These are phyloP conservation scores for Diaprepes abbreviatus DNA, from an alignment of 2,888 invertebrate genomes.

Conservation along the genomic window DNA sequence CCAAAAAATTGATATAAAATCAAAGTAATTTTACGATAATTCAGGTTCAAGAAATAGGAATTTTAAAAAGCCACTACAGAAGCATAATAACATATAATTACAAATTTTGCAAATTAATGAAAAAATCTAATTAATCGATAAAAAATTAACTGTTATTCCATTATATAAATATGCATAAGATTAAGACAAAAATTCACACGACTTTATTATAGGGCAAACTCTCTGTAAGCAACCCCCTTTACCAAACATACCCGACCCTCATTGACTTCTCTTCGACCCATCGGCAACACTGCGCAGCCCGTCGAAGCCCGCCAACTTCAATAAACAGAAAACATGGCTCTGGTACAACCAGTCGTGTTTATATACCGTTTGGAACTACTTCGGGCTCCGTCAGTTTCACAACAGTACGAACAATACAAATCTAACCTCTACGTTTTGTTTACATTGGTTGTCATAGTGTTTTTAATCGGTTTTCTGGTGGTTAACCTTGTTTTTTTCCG, in stretches of 20 bases:
- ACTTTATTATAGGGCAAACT: background rate
- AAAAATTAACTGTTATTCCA: no score
- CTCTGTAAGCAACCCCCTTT: background rate
- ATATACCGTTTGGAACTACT: constrained; percentile 29
- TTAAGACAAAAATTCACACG: background rate
- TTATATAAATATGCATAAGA: no score
- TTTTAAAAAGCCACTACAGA: no score
- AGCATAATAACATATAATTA: no score
- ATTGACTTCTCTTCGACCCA: constrained; percentile 17
- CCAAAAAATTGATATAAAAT: no score
- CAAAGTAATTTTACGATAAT: no score
- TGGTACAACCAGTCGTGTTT: constrained; percentile 40
- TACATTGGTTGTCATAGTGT: constrained; percentile 38
- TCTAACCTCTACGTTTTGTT: constrained; percentile 44
- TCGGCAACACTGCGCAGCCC: constrained; percentile 26
- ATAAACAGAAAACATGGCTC: constrained; percentile 40
- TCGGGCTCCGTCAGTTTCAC: constrained; percentile 9
- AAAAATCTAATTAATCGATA: no score
- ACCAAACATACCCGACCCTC: background rate
- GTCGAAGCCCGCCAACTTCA: constrained; percentile 26
- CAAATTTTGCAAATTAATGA: no score
- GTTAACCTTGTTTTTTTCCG: constrained; percentile 17
- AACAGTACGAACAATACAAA: constrained; percentile 6
- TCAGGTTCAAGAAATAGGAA: no score
- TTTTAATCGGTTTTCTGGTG: constrained; percentile 55